phyloP scores from a whole-genome alignment of 2,888 invertebrate species.

The Pseudeuparius sepicola region DNA sequence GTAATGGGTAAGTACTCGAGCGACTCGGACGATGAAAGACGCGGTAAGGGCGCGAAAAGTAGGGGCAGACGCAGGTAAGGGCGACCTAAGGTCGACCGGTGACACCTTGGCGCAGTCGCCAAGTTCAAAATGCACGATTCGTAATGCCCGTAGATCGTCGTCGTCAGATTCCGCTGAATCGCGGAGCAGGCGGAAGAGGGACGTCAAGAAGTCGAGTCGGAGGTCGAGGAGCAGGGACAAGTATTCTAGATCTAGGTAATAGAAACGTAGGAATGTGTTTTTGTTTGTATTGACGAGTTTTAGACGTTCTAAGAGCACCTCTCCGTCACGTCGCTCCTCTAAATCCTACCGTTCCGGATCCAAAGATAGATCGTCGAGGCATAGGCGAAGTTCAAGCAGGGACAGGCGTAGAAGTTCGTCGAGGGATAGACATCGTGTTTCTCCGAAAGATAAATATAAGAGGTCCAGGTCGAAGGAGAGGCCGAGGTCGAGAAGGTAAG shows the following conservation, averaged over 20 bases:
- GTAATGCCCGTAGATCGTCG: constrained; percentile 31
- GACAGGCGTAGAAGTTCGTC: background rate
- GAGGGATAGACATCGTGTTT: too few relatives aligned
- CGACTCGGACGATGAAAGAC: constrained; percentile 37
- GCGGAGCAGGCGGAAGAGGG: constrained; percentile 26
- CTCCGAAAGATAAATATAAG: too few relatives aligned
- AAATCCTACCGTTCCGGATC: constrained; percentile 20
- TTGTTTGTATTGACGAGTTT: constrained; percentile 14
- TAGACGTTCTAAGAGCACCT: constrained; percentile 31
- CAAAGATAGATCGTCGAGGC: constrained; percentile 17
- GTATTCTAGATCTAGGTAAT: constrained; percentile 32
- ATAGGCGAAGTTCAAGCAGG: background rate
- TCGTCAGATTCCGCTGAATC: constrained; percentile 33
- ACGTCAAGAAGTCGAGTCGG: constrained; percentile 25
- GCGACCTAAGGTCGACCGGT: constrained; percentile 19
- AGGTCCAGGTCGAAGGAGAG: background rate
- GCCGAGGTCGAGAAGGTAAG: background rate
- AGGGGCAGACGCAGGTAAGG: constrained; percentile 36
- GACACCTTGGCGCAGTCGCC: constrained; percentile 15
- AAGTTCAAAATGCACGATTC: constrained; percentile 21
- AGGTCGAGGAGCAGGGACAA: constrained; percentile 31
- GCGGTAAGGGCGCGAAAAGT: constrained; percentile 34
- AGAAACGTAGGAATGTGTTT: too few relatives aligned
- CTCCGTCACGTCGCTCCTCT: constrained; percentile 28
- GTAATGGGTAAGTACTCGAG: constrained; percentile 40